Percentiles rank a stretch among this genome's conserved stretches.
These are phyloP conservation scores for Chitala chitala DNA, from an alignment of 2,113 vertebrate genomes.

Conservation along the genomic window DNA sequence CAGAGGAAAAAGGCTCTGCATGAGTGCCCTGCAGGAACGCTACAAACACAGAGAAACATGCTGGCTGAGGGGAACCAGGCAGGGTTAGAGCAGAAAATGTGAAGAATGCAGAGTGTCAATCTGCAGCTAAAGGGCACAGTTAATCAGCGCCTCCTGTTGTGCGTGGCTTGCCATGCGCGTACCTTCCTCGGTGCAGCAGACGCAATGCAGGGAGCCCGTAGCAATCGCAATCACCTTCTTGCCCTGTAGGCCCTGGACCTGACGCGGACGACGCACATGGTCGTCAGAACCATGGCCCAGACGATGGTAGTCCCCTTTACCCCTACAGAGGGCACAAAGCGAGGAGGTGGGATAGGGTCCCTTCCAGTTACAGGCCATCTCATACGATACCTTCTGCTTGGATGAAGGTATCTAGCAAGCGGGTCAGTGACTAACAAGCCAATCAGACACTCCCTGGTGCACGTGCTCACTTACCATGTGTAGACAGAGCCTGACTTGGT, in stretches of 20 bases:
- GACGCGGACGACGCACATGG: conserved; percentile 87
- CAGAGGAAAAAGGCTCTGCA: too few relatives aligned
- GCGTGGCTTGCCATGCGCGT: conserved; percentile 27
- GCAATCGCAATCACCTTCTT: conserved; percentile 97
- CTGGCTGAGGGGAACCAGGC: too few relatives aligned
- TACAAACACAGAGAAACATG: too few relatives aligned
- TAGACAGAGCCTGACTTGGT: conserved; percentile 94
- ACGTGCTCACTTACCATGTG: conserved; percentile 76
- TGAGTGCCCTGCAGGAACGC: too few relatives aligned
- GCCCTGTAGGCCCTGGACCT: conserved; percentile 94
- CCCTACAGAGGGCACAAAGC: conserved; percentile 63
- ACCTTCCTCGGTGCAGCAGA: conserved; percentile 99
- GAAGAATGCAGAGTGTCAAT: not conserved
- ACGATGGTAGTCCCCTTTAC: conserved; percentile 95
- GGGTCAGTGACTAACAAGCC: not conserved
- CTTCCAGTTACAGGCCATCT: not conserved
- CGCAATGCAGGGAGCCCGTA: conserved; percentile 93
- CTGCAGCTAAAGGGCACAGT: too few relatives aligned
- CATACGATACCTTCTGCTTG: not conserved
- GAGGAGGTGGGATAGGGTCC: not conserved
- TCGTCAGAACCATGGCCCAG: conserved; percentile 95
- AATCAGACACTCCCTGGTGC: not conserved
- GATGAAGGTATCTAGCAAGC: not conserved
- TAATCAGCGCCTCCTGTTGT: not conserved
- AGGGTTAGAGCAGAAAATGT: too few relatives aligned